These are phyloP conservation scores for Scaptomyza cyrtandrae DNA, from an alignment of 2,888 invertebrate species.

Conservation along the genomic window DNA sequence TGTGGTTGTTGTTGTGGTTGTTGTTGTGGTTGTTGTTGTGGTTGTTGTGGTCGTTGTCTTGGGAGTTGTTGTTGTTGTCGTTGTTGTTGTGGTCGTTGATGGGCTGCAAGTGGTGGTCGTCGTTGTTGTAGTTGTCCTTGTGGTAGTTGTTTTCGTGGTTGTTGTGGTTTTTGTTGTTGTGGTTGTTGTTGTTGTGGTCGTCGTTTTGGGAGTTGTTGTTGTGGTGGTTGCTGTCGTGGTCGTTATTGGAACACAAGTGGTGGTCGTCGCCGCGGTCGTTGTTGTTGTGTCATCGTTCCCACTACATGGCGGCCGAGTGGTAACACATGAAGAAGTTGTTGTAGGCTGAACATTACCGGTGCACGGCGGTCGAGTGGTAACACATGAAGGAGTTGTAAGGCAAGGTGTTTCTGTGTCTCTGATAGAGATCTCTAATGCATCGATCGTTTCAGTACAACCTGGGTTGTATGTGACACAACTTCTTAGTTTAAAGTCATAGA, in stretches of 20 bases:
- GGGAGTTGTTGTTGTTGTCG: constrained; percentile 16
- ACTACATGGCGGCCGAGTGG: constrained; percentile 15
- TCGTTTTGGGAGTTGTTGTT: constrained; percentile 17
- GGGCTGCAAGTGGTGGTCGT: constrained; percentile 8
- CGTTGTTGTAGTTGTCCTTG: constrained; percentile 5
- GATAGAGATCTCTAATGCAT: neutral
- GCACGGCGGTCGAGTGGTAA: constrained; percentile 39
- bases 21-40: constrained; percentile 16
- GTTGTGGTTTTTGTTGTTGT: constrained; percentile 13
- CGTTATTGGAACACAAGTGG: constrained; percentile 5
- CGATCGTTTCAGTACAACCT: constrained; percentile 57
- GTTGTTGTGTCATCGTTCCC: constrained; percentile 1
- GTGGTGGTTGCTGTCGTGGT: neutral
- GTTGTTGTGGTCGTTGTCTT: constrained; percentile 22
- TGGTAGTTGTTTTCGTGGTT: neutral
- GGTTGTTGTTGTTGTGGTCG: constrained; percentile 3
- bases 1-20: neutral
- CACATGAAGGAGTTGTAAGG: constrained; percentile 28
- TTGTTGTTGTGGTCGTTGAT: constrained; percentile 16
- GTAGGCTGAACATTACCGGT: constrained; percentile 15
- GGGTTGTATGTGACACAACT: constrained; percentile 63
- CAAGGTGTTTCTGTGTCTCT: constrained; percentile 21
- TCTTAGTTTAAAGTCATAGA: constrained; percentile 56
- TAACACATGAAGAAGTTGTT: constrained; percentile 15
- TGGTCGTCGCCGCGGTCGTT: neutral